Conservation (phyloP, 1,140 invertebrate genomes). For the Chlorops oryzae region DNA sequence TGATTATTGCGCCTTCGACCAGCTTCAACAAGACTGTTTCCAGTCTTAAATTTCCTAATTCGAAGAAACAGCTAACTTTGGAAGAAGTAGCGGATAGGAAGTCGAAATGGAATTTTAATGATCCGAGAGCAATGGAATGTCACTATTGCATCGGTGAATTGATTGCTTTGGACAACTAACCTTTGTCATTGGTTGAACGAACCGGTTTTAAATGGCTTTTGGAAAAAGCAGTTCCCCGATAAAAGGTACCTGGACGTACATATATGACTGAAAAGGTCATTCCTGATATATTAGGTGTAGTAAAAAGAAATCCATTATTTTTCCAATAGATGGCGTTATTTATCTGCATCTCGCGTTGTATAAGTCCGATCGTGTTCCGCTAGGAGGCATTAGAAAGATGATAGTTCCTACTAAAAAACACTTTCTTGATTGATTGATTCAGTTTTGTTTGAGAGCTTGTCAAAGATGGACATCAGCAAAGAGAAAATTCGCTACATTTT, state of each 20-base stretch:
- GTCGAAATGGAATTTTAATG: slow-evolving; percentile 22
- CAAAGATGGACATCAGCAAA: too few relatives aligned
- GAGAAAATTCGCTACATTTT: too few relatives aligned
- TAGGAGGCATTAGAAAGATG: too few relatives aligned
- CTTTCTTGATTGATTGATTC: too few relatives aligned
- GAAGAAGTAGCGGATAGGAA: slow-evolving; percentile 20
- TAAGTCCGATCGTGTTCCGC: too few relatives aligned
- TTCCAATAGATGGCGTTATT: too few relatives aligned
- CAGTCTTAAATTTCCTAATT: not conserved
- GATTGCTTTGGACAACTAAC: slow-evolving; percentile 29
- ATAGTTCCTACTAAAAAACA: too few relatives aligned
- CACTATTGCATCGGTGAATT: slow-evolving; percentile 28
- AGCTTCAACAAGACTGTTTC: slow-evolving; percentile 5
- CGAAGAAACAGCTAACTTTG: slow-evolving; percentile 11
- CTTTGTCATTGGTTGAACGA: slow-evolving; percentile 25
- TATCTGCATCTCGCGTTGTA: too few relatives aligned
- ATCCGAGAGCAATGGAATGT: slow-evolving; percentile 22
- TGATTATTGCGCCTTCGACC: slow-evolving; percentile 14
- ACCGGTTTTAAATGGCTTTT: slow-evolving; percentile 23
- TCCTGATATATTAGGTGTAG: too few relatives aligned
- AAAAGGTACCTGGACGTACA: slow-evolving; percentile 25
- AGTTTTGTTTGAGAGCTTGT: too few relatives aligned
- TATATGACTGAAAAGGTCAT: slow-evolving; percentile 21
- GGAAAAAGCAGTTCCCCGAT: slow-evolving; percentile 19
- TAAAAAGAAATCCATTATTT: too few relatives aligned